phyloP scores from a whole-genome alignment of 2,113 vertebrate genomes.

The Epinephelus fuscoguttatus region DNA sequence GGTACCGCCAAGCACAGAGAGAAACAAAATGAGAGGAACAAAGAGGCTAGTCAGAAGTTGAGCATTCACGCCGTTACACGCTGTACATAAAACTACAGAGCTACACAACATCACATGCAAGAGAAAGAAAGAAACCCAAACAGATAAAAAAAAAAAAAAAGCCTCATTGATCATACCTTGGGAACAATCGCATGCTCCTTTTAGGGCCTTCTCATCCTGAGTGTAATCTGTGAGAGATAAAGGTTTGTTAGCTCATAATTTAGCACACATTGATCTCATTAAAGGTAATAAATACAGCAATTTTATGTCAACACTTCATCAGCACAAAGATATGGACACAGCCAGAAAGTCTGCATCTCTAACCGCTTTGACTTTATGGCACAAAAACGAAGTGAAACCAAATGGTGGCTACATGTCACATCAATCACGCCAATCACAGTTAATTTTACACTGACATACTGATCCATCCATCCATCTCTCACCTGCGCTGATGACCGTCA shows the following conservation, averaged over 20 bases:
- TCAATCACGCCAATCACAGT: neutral
- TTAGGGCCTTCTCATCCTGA: constrained; percentile 94
- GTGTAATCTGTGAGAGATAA: constrained; percentile 90
- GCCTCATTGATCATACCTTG: constrained; percentile 85
- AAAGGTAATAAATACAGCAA: neutral
- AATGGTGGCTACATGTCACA: too few relatives aligned
- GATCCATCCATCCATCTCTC: constrained; percentile 15
- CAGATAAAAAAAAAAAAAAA: neutral
- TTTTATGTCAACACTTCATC: neutral
- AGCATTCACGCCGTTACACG: constrained; percentile 5
- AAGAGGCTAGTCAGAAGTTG: constrained; percentile 50
- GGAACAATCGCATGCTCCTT: constrained; percentile 93
- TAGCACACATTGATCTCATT: neutral
- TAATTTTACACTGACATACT: neutral
- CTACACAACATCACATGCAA: constrained; percentile 18
- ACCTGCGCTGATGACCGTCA: constrained; percentile 88
- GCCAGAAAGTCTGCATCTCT: neutral
- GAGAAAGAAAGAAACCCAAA: constrained; percentile 27
- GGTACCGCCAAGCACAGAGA: constrained; percentile 22
- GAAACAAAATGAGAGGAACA: constrained; percentile 42
- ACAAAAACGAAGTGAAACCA: neutral
- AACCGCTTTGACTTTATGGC: neutral
- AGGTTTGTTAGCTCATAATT: neutral
- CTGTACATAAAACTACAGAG: neutral
- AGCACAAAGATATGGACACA: neutral